phyloP scores from a whole-genome alignment of 1,140 invertebrate species.

The Nephila pilipes region DNA sequence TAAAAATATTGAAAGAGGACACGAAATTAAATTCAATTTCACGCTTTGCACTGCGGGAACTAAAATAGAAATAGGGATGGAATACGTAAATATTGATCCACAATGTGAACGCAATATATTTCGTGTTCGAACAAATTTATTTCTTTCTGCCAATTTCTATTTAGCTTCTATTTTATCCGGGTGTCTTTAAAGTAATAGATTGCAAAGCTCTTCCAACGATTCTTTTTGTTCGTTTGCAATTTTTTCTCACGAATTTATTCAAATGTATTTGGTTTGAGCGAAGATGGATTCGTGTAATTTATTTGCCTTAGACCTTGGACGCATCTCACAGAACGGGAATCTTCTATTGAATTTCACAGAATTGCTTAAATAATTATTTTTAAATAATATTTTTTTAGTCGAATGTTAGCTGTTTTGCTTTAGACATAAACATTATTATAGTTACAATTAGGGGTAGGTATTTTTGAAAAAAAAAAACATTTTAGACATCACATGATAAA shows the following conservation, averaged over 20 bases:
- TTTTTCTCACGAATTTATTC: conserved; percentile 38
- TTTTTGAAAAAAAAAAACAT: too few species aligned
- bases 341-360: not conserved
- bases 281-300: conserved; percentile 15
- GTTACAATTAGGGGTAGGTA: too few species aligned
- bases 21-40: conserved; percentile 69
- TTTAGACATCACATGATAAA: too few species aligned
- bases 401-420: too few species aligned
- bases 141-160: conserved; percentile 55
- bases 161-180: conserved; percentile 39
- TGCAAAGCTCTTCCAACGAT: conserved; percentile 12
- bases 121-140: conserved; percentile 41
- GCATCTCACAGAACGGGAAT: not conserved
- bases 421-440: too few species aligned
- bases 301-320: conserved; percentile 26
- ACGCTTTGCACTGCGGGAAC: not conserved
- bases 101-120: conserved; percentile 38
- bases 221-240: not conserved
- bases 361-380: not conserved
- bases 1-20: conserved; percentile 49
- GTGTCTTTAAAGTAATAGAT: conserved; percentile 48
- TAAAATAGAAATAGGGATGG: conserved; percentile 35
- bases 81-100: conserved; percentile 53
- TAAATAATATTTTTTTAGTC: not conserved
- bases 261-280: conserved; percentile 29